Evolutionary conservation across 2,113 vertebrate species (phyloP).

Genomic region (Nannospalax galili): DNA sequence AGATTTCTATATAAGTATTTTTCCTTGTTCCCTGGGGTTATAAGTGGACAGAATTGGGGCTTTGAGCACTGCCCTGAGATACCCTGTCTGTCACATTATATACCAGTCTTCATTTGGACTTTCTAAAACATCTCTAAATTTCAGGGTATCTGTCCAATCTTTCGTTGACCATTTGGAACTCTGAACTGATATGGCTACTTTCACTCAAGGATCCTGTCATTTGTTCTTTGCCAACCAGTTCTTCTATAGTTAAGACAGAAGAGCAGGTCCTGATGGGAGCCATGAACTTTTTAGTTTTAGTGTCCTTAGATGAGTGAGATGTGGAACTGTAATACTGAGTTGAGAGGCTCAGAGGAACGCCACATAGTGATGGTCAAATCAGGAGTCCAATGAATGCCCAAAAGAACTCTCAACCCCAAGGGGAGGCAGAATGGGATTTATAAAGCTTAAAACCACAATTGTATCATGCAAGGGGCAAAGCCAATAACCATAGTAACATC

Average conservation of each 20-base stretch:
- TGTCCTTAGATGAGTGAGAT: slow-evolving; percentile 1
- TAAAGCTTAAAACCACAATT: too few species aligned
- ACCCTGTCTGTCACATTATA: neutral
- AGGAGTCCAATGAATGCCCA: too few species aligned
- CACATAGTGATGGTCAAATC: too few species aligned
- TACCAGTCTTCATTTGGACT: neutral
- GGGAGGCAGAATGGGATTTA: too few species aligned
- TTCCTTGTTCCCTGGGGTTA: neutral
- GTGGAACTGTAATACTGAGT: neutral
- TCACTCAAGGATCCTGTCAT: slow-evolving; percentile 51
- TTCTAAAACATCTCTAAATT: slow-evolving; percentile 46
- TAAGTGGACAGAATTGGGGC: neutral
- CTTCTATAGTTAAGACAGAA: slow-evolving; percentile 29
- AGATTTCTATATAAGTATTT: neutral
- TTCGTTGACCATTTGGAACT: slow-evolving; percentile 48
- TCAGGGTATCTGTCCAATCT: neutral
- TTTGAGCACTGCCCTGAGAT: neutral
- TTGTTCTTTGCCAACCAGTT: neutral
- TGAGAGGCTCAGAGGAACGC: too few species aligned
- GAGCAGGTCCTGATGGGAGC: neutral
- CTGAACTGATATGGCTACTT: slow-evolving; percentile 41
- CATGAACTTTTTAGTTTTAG: neutral
- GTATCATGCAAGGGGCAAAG: too few species aligned
- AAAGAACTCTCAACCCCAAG: too few species aligned
- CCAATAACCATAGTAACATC: too few species aligned